Conservation (phyloP, 2,888 invertebrate genomes). For the Phragmatobia fuliginosa region DNA sequence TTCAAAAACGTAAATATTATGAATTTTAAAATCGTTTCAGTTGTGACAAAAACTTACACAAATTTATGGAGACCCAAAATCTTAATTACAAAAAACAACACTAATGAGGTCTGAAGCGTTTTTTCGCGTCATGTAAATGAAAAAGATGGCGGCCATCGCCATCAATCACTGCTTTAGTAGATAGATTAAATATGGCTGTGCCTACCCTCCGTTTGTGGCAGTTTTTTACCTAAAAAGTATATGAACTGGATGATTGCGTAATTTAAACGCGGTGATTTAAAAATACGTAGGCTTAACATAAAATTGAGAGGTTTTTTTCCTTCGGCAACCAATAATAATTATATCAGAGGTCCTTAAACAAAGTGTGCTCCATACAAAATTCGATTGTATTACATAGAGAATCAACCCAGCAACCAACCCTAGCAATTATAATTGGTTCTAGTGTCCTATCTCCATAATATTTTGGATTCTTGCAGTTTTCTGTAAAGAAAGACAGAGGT, state of each 20-base stretch:
- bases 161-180: conserved; percentile 53
- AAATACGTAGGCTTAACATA: not conserved
- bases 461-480: not conserved
- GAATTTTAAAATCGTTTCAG: not conserved
- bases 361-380: not conserved
- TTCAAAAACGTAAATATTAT: too few species aligned
- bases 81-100: conserved; percentile 39
- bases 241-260: not conserved
- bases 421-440: not conserved
- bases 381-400: too few species aligned
- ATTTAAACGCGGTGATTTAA: not conserved
- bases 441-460: not conserved
- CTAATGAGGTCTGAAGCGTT: conserved; percentile 38
- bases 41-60: not conserved
- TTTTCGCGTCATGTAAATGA: conserved; percentile 49
- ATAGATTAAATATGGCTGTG: conserved; percentile 61
- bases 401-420: not conserved
- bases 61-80: too few species aligned
- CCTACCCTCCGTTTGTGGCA: conserved; percentile 40
- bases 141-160: conserved; percentile 44
- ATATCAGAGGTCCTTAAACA: not conserved
- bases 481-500: not conserved
- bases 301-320: not conserved
- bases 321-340: not conserved
- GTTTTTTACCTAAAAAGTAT: conserved; percentile 18